A percentile compares a stretch with the other conserved stretches of the same genome.
Conservation (phyloP, 2,797 vertebrate species). For the Enteromius radiatus region DNA sequence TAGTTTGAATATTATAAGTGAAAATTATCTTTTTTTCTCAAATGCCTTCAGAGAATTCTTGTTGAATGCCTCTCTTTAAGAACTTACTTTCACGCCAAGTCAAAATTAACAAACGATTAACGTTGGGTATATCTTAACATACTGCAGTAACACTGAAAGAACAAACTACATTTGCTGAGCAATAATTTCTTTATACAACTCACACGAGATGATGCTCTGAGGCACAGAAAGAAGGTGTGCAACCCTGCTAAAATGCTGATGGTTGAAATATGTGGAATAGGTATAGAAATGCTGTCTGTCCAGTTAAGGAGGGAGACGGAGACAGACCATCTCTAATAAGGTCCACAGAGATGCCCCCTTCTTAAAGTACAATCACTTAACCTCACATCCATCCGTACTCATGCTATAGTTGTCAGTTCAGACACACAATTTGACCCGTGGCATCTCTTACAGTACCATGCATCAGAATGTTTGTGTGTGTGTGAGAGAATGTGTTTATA, state of each 20-base stretch:
- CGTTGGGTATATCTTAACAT: not conserved
- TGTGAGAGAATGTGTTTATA: not conserved
- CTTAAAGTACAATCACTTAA: slow-evolving; percentile 28
- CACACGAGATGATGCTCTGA: slow-evolving; percentile 13
- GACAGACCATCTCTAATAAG: slow-evolving; percentile 20
- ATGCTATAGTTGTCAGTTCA: slow-evolving; percentile 2
- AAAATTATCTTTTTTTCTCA: not conserved
- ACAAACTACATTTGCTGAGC: slow-evolving; percentile 13
- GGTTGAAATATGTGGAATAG: slow-evolving; percentile 3
- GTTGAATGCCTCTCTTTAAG: not conserved
- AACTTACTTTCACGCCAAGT: not conserved
- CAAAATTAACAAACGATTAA: not conserved
- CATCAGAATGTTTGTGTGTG: not conserved
- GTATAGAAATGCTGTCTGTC: slow-evolving; percentile 9
- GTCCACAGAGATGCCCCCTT: slow-evolving; percentile 2
- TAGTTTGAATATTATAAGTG: not conserved
- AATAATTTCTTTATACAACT: slow-evolving; percentile 19
- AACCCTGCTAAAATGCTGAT: slow-evolving; percentile 9
- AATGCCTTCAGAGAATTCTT: not conserved
- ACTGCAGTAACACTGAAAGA: slow-evolving; percentile 9
- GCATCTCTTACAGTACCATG: not conserved
- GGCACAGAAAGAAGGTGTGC: slow-evolving; percentile 16
- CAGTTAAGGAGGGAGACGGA: slow-evolving; percentile 1
- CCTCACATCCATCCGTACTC: slow-evolving; percentile 2
- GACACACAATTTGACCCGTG: slow-evolving; percentile 10